Conservation (phyloP, 2,113 vertebrate species). For the Psettodes erumei region DNA sequence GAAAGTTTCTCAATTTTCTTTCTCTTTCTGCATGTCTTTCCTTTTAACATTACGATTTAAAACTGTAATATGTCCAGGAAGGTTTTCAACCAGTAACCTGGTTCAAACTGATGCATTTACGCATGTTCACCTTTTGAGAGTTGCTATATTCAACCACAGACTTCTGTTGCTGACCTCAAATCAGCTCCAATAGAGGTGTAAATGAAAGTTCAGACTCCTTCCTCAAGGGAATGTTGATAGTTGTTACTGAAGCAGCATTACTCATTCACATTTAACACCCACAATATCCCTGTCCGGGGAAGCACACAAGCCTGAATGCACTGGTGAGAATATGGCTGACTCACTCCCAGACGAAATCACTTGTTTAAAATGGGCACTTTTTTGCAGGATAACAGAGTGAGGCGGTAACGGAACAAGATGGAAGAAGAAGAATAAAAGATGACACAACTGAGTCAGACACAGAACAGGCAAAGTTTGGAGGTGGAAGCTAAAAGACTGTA, state of each 20-base stretch:
- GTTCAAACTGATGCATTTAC: constrained; percentile 13
- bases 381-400: neutral
- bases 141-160: neutral
- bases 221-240: constrained; percentile 22
- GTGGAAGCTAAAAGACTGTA: neutral
- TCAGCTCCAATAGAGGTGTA: neutral
- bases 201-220: constrained; percentile 9
- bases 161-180: constrained; percentile 21
- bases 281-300: constrained; percentile 32
- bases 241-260: constrained; percentile 26
- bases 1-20: neutral
- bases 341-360: constrained; percentile 34
- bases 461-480: neutral
- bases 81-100: neutral
- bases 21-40: neutral
- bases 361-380: constrained; percentile 19
- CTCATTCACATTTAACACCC: constrained; percentile 52
- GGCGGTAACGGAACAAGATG: constrained; percentile 4
- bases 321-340: constrained; percentile 26
- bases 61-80: neutral
- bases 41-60: constrained; percentile 16
- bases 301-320: constrained; percentile 28
- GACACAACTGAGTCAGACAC: constrained; percentile 4
- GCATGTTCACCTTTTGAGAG: constrained; percentile 14
- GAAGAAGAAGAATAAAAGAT: constrained; percentile 47